These are phyloP conservation scores for Muscina levida DNA, from an alignment of 2,888 invertebrate genomes.

Conservation along the genomic window DNA sequence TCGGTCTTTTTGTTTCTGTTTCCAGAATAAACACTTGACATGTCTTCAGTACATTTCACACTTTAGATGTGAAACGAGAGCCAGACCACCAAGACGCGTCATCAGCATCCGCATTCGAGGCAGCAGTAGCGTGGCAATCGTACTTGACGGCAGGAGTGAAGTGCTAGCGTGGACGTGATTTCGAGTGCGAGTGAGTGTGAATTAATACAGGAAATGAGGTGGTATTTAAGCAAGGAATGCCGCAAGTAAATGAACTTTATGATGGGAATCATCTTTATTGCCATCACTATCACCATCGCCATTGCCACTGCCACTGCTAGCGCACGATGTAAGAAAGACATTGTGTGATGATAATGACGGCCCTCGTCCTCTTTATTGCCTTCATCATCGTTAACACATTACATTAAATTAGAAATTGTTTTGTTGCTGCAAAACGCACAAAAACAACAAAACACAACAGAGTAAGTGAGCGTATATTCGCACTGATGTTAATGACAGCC, in stretches of 20 bases:
- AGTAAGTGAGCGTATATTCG: background rate
- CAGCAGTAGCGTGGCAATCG: background rate
- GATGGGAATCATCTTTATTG: slow-evolving; percentile 47
- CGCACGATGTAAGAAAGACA: no score
- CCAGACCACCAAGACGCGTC: slow-evolving; percentile 41
- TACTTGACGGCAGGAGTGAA: background rate
- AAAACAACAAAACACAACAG: slow-evolving; percentile 4
- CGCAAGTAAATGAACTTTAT: slow-evolving; percentile 56
- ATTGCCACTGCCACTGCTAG: no score
- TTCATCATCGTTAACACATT: slow-evolving; percentile 48
- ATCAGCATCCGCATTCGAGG: slow-evolving; percentile 5
- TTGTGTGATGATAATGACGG: background rate
- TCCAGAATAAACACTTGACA: slow-evolving; percentile 57
- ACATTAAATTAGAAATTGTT: slow-evolving; percentile 30
- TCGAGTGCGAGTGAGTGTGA: slow-evolving; percentile 32
- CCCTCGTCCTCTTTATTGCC: slow-evolving; percentile 27
- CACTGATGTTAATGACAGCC: slow-evolving; percentile 24
- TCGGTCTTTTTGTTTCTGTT: slow-evolving; percentile 44
- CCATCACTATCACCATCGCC: slow-evolving; percentile 19
- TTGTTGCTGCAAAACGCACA: background rate
- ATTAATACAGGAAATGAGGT: slow-evolving; percentile 62
- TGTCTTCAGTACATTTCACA: slow-evolving; percentile 53
- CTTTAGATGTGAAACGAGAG: slow-evolving; percentile 51
- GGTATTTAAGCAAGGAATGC: slow-evolving; percentile 48
- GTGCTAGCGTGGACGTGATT: background rate